Conservation (phyloP, 2,888 invertebrate species). For the Nycteola revayana region DNA sequence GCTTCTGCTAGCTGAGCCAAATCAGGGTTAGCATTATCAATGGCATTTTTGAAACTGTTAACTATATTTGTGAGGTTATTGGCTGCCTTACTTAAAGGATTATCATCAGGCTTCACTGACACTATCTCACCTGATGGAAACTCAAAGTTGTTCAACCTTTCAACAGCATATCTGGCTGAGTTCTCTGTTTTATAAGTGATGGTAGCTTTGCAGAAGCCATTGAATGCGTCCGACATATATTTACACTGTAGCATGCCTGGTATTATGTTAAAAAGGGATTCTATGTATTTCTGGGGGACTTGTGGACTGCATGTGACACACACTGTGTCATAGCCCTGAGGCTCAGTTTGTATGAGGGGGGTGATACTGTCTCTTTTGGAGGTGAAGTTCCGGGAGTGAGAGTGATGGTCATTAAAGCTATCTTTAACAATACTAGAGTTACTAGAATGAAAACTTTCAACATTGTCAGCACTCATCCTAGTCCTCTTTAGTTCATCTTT, state of each 20-base stretch:
- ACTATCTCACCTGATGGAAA: constrained; percentile 94
- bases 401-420: constrained; percentile 27
- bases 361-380: constrained; percentile 31
- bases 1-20: constrained; percentile 88
- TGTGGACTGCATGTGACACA: constrained; percentile 87
- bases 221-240: constrained; percentile 73
- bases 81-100: constrained; percentile 61
- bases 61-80: constrained; percentile 61
- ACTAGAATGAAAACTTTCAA: constrained; percentile 33
- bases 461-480: constrained; percentile 49
- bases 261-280: constrained; percentile 92
- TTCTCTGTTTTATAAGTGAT: constrained; percentile 62
- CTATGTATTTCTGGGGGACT: constrained; percentile 88
- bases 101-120: constrained; percentile 86
- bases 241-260: constrained; percentile 81
- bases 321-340: constrained; percentile 83
- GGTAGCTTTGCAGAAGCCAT: constrained; percentile 62
- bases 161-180: constrained; percentile 85
- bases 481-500: constrained; percentile 78
- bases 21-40: constrained; percentile 65
- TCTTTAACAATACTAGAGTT: constrained; percentile 35
- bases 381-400: constrained; percentile 23
- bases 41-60: constrained; percentile 61
- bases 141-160: constrained; percentile 94
- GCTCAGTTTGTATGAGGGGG: constrained; percentile 40